Conservation (phyloP, 2,797 vertebrate species). For the Sphaeramia orbicularis region DNA sequence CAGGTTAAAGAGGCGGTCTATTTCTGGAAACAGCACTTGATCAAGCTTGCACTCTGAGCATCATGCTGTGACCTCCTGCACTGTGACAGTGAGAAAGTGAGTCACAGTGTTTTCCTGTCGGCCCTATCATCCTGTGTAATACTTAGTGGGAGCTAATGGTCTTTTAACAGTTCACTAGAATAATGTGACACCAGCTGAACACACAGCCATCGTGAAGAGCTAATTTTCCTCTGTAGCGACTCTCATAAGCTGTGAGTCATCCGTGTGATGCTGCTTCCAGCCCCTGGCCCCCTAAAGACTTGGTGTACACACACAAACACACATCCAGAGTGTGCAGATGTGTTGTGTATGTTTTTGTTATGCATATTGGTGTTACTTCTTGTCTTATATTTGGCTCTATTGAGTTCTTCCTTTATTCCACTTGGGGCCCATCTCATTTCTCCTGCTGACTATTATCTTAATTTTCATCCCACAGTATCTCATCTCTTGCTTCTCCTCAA, state of each 20-base stretch:
- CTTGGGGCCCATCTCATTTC: not conserved
- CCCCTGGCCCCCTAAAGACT: slow-evolving; percentile 29
- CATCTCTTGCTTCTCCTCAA: not conserved
- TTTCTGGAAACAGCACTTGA: slow-evolving; percentile 39
- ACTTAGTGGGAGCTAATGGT: slow-evolving; percentile 42
- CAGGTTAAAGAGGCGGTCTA: slow-evolving; percentile 27
- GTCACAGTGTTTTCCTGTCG: slow-evolving; percentile 36
- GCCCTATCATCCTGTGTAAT: slow-evolving; percentile 17
- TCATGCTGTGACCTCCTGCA: slow-evolving; percentile 34
- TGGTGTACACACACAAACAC: slow-evolving; percentile 5
- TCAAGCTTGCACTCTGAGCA: slow-evolving; percentile 24
- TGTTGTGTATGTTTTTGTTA: slow-evolving; percentile 5
- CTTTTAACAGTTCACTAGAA: slow-evolving; percentile 32
- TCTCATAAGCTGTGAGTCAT: slow-evolving; percentile 59
- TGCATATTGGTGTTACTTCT: not conserved
- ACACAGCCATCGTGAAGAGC: slow-evolving; percentile 21
- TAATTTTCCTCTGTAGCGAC: slow-evolving; percentile 38
- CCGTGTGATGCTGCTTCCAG: slow-evolving; percentile 21
- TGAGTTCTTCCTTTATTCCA: not conserved
- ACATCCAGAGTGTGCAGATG: not conserved
- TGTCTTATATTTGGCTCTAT: slow-evolving; percentile 5
- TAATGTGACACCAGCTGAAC: slow-evolving; percentile 37
- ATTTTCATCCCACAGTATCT: not conserved
- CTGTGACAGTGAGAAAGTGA: slow-evolving; percentile 30
- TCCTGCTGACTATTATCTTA: not conserved